Conservation (phyloP, 2,113 vertebrate species). For the Ornithorhynchus anatinus region DNA sequence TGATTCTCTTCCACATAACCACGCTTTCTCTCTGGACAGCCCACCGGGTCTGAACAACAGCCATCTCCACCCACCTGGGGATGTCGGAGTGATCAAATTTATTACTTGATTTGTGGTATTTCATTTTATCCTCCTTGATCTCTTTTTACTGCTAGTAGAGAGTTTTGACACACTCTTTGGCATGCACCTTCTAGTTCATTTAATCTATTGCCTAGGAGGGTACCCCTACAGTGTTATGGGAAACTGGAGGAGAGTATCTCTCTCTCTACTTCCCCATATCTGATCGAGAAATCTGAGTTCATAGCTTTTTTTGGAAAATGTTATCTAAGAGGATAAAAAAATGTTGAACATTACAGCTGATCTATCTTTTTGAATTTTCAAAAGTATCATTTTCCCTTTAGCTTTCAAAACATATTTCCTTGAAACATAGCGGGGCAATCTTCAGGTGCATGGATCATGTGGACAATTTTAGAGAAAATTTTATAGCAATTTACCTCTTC, state of each 20-base stretch:
- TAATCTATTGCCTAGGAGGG: not conserved
- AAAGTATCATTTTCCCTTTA: not conserved
- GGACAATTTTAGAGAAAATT: not conserved
- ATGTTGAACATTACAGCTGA: not conserved
- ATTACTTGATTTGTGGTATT: not conserved
- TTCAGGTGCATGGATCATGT: not conserved
- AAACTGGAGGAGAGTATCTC: not conserved
- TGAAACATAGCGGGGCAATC: not conserved
- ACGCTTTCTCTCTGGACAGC: rapidly evolving
- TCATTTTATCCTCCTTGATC: not conserved
- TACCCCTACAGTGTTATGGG: not conserved
- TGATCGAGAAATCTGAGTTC: not conserved
- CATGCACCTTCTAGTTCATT: not conserved
- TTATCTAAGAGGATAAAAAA: rapidly evolving
- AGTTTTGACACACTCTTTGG: rapidly evolving
- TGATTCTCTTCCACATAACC: too few species aligned
- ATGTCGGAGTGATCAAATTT: rapidly evolving
- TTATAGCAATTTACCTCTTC: slow-evolving; percentile 10
- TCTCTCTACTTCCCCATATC: not conserved
- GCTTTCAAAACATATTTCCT: not conserved
- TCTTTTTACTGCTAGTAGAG: not conserved
- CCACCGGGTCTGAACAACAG: not conserved
- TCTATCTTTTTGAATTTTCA: rapidly evolving
- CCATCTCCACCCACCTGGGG: rapidly evolving
- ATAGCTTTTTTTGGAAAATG: rapidly evolving